phyloP scores from a whole-genome alignment of 2,113 vertebrate genomes.

The Struthidea cinerea region DNA sequence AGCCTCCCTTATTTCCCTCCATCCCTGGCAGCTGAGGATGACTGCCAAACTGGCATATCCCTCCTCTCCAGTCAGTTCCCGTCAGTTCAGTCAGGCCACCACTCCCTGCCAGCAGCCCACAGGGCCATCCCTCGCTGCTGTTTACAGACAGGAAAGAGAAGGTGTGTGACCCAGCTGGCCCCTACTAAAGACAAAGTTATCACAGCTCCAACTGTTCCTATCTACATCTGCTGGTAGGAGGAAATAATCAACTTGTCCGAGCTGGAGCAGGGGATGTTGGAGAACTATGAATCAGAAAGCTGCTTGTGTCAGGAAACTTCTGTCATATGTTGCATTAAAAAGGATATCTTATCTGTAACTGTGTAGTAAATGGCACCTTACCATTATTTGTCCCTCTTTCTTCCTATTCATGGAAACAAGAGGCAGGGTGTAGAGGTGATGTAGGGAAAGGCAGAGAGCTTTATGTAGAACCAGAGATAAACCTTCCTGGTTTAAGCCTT shows the following conservation, averaged over 20 bases:
- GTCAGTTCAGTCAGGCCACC: fast-evolving
- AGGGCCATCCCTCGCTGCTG: not conserved
- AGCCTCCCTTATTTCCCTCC: not conserved
- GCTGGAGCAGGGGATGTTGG: not conserved
- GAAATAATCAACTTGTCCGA: constrained; percentile 4
- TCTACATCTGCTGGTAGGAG: not conserved
- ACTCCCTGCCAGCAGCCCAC: not conserved
- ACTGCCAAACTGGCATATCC: not conserved
- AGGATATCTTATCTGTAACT: not conserved
- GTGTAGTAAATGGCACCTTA: not conserved
- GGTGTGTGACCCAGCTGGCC: not conserved
- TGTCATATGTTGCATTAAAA: not conserved
- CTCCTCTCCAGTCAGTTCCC: not conserved
- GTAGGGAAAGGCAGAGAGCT: not conserved
- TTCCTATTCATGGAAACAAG: not conserved
- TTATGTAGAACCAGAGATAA: not conserved
- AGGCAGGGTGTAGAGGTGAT: not conserved
- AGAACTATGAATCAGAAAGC: not conserved
- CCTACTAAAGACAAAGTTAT: constrained; percentile 2
- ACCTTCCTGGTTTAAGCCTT: fast-evolving
- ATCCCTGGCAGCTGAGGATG: not conserved
- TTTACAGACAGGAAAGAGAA: not conserved
- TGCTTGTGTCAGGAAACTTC: not conserved
- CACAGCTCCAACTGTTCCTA: not conserved
- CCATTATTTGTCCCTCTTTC: not conserved